Evolutionary conservation across 2,888 invertebrate species (phyloP), one percentile per base, ranked within the genome.

Genomic region (Theristus sp.): DNA sequence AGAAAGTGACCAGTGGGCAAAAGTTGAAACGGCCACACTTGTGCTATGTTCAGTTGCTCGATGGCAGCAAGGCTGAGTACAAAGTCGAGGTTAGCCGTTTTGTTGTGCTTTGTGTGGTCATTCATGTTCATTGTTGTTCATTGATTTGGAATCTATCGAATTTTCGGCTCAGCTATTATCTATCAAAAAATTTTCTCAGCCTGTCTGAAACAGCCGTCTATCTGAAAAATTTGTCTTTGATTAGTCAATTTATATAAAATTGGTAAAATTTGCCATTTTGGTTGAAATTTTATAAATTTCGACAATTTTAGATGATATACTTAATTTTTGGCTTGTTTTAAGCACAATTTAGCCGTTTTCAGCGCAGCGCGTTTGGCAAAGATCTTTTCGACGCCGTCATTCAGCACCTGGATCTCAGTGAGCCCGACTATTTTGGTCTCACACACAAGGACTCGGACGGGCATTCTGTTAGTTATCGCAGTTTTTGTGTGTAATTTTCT

Each of bases 351-450:
- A n/a, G n/a, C n/a, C n/a, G n/a, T 38, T 84, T 82, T 27, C 81
- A 93, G 93, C 87, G 89, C 38, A 93, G 93, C 79, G 89, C 90
- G 62, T 75, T 87, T 66, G 94, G 91, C 38, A 82, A 84, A 69
- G 86, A 89, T 64, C 80, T 94, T 63, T 93, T 93, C 76, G 90
- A 90, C 72, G 90, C 90, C 80, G 93, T 93, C 64, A 89, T 90
- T 75, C 84, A 89, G 68, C 89, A 93, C 77, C 80, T 94, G 63
- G 89, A 91, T 76, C 82, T 94, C 56, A 79, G 94, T 63, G 94
- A 94, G 78, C 86, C 89, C 0, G 94, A 94, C 76, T 94, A 94
- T 79, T 94, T 94, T 76, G 94, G 93, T 64, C 80, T 94, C 67
- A 91, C 93, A 77, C 94, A 89, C 78, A 83, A 84, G 71, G 91